phyloP scores from a whole-genome alignment of 2,888 invertebrate genomes.

The Tanypteryx hageni region DNA sequence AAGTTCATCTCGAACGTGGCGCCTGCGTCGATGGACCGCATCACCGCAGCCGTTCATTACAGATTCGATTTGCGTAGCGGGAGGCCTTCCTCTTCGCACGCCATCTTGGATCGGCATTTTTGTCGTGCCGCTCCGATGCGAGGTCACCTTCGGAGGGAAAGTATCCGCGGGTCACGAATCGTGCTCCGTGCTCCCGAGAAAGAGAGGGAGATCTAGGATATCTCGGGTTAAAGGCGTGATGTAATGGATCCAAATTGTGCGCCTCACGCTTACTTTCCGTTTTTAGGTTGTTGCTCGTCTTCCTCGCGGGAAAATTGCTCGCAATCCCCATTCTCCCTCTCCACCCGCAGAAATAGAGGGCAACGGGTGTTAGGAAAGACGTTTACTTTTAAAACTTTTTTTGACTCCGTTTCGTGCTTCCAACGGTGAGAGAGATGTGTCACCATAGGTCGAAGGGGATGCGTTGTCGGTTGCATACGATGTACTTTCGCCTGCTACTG shows the following conservation, averaged over 20 bases:
- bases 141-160: slow-evolving; percentile 48
- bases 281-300: not conserved
- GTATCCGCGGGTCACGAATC: slow-evolving; percentile 36
- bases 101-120: slow-evolving; percentile 4
- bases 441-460: too few relatives aligned
- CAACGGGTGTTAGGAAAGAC: too few relatives aligned
- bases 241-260: slow-evolving; percentile 21
- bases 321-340: too few relatives aligned
- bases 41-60: slow-evolving; percentile 6
- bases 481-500: too few relatives aligned
- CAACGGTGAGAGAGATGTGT: too few relatives aligned
- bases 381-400: too few relatives aligned
- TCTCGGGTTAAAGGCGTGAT: slow-evolving; percentile 39
- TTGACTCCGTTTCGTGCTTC: too few relatives aligned
- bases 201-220: not conserved
- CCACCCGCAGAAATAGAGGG: too few relatives aligned
- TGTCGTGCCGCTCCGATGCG: slow-evolving; percentile 16
- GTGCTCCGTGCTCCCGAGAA: not conserved
- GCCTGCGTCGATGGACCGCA: too few relatives aligned
- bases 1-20: too few relatives aligned
- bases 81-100: not conserved
- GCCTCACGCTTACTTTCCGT: not conserved
- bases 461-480: too few relatives aligned
- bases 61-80: slow-evolving; percentile 51
- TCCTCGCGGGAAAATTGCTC: not conserved